Conservation (phyloP, 2,113 vertebrate genomes). For the Melanerpes formicivorus region DNA sequence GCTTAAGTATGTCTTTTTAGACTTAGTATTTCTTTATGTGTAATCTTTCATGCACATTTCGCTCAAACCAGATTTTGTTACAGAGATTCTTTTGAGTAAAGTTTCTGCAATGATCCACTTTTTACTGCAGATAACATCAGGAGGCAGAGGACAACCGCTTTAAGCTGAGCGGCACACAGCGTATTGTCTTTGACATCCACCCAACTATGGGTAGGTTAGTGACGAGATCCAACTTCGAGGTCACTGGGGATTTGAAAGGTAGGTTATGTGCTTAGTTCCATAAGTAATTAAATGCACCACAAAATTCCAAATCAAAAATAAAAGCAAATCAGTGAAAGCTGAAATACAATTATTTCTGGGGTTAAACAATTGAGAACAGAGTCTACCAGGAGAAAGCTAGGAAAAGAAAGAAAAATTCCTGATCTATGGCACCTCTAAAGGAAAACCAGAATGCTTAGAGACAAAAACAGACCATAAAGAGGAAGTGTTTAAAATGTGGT, state of each 20-base stretch:
- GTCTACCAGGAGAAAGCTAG: background rate
- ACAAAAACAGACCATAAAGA: background rate
- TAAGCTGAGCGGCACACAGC: background rate
- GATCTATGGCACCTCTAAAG: background rate
- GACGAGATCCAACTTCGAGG: background rate
- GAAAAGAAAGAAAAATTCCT: background rate
- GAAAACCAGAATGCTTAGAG: background rate
- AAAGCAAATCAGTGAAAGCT: background rate
- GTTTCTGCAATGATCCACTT: background rate
- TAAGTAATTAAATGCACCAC: background rate
- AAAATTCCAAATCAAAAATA: background rate
- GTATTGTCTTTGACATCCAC: background rate
- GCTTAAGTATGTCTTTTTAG: background rate
- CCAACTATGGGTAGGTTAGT: background rate
- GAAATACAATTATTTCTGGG: background rate
- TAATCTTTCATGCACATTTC: background rate
- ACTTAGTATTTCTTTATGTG: background rate
- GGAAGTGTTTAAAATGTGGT: background rate
- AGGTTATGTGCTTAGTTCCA: background rate
- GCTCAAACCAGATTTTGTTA: background rate
- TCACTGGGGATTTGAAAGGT: background rate
- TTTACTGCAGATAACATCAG: background rate
- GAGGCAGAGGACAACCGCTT: background rate
- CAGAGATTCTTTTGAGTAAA: background rate
- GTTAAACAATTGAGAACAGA: background rate